Evolutionary conservation across 2,797 vertebrate genomes (phyloP), one percentile per base, ranked within the genome.

Genomic region (Tachyglossus aculeatus): DNA sequence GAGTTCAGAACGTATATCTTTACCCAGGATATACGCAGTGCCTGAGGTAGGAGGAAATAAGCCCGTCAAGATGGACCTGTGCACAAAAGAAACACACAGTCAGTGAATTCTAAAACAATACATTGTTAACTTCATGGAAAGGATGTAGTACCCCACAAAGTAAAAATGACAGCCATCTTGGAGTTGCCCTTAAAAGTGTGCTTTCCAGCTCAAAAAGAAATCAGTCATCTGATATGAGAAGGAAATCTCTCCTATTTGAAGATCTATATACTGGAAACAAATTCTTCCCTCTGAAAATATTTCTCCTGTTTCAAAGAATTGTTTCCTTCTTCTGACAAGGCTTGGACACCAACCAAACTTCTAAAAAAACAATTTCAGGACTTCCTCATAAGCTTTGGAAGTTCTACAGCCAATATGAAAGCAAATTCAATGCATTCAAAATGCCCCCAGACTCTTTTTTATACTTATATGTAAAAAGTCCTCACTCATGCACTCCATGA

Each of bases 21-120:
- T 98, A 40, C 98, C 97, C 39, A 98, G 91, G 82, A 99, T 99
- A 82, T 97, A 99, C 45, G 98, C 98, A 1, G 98, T 99, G 32
- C 98, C 98, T 0, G 95, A 97, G 19, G 98, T 99, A 34, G 97
- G 97, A 7, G 98, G 98, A 54, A 99, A 99, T 84, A 99, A 81
- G 12, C 98, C 98, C 0, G 98, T 99, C 77, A 99, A 92, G 88
- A 99, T 99, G 14, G 98, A 99, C 98, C 98, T 99, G 80, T 74
- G 86, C n/a, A 51, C 41, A 90, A 65, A 82, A 32, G 0, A 40
- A 56, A 37, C 3, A 57, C 4, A 21, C 21, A 39, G 5, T 39
- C 22, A 70, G 18, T 19, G 56, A 41, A 19, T 7, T 51, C 5
- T 0, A 1, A 18, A 7, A 8, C 16, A 25, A 18, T 3, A 16